Base-by-base conservation (phyloP, 2,888 invertebrate genomes). In the Ceraclea dissimilis region DNA sequence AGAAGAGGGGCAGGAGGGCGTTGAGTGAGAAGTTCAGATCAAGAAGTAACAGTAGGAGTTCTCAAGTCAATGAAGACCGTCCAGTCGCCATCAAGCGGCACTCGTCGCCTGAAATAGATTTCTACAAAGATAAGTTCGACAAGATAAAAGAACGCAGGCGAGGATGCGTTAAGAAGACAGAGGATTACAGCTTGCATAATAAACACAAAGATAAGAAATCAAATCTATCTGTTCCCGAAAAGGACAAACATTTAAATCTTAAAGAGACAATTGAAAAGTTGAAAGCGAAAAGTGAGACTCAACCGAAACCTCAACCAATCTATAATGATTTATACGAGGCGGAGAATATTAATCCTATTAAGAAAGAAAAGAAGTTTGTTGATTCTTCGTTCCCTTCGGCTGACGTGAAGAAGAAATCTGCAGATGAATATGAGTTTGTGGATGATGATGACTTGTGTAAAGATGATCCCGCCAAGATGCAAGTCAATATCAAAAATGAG, bases 251-350 rank as follows among this genome's bases (percentile, higher is more conserved):
- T 66, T 73, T 73, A 58, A 79, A 78, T 59, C 65, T 78, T 26
- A 69, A 73, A 48, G 79, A 79, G 66, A 83, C 83, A 0, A 83
- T 83, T 53, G 83, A 83, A 68, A 84, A 83, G 66, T 66, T 83
- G 13, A 83, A 82, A 69, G 81, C 82, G 11, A 83, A 82, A 67
- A 81, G 79, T 66, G 80, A 80, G 64, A 77, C 79, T 56, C n/a
- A n/a, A n/a, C 77, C 75, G 63, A 74, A 75, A 17, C 63, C 68
- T 49, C 65, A 71, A 10, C 13, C 51, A 13, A 59, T 71, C 39
- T 72, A 71, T 46, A 73, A 71, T 58, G 70, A 68, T 52, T 63
- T 74, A 39, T 76, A 73, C 63, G 65, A 69, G 5, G 65, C 68
- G 6, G 16, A 65, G 63, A 51, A 54, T 19, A 57, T 43, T 20